These are phyloP conservation scores for Nipponia nippon DNA, from an alignment of 2,113 vertebrate species.

Conservation along the genomic window DNA sequence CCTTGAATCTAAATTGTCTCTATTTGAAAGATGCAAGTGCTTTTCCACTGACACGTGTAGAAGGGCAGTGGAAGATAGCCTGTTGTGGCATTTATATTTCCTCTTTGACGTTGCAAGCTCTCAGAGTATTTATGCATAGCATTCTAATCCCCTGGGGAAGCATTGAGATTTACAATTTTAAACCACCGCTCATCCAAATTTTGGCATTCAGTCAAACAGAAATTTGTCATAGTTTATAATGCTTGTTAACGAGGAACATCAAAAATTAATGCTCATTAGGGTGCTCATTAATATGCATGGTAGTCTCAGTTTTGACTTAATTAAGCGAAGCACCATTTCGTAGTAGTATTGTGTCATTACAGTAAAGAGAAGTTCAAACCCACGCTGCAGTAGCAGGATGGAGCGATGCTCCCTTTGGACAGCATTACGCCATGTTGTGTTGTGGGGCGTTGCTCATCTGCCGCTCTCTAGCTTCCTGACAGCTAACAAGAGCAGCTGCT, in stretches of 20 bases:
- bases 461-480: not conserved
- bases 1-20: constrained; percentile 54
- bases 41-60: constrained; percentile 3
- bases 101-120: constrained; percentile 33
- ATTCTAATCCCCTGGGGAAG: constrained; percentile 21
- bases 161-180: constrained; percentile 57
- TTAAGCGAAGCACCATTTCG: constrained; percentile 71
- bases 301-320: constrained; percentile 72
- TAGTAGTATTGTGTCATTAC: constrained; percentile 27
- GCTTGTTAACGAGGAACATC: constrained; percentile 77
- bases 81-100: constrained; percentile 48
- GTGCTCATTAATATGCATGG: constrained; percentile 77
- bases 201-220: constrained; percentile 76
- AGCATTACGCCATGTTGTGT: not conserved
- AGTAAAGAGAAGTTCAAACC: not conserved
- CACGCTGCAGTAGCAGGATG: not conserved
- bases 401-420: constrained; percentile 13
- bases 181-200: constrained; percentile 55
- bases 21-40: constrained; percentile 36
- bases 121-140: constrained; percentile 39
- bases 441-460: not conserved
- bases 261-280: constrained; percentile 82
- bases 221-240: constrained; percentile 79
- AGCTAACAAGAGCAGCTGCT: constrained; percentile 18
- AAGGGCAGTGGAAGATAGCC: not conserved